Conservation (phyloP, 37 sponge, comb jelly and placozoan genomes). For the Sycon ciliatum region DNA sequence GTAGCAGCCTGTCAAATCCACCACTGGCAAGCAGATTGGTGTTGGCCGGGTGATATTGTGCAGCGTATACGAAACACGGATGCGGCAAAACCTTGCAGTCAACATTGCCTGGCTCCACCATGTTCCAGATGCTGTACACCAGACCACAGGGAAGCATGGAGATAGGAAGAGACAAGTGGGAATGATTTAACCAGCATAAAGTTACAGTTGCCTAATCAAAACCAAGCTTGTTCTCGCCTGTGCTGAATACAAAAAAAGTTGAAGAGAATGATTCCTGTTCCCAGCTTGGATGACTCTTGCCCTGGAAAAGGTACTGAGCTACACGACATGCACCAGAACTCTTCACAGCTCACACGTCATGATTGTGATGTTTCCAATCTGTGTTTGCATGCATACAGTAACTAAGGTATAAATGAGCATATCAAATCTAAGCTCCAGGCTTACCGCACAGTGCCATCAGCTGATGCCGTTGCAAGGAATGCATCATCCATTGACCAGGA, state of each 20-base stretch:
- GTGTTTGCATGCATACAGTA: too few relatives aligned
- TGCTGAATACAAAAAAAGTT: too few relatives aligned
- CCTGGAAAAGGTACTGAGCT: too few relatives aligned
- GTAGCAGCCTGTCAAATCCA: slow-evolving; percentile 56
- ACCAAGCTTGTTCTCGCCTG: too few relatives aligned
- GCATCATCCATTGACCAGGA: slow-evolving; percentile 55
- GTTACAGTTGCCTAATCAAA: not conserved
- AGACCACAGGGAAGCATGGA: not conserved
- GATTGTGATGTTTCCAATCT: too few relatives aligned
- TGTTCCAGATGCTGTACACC: slow-evolving; percentile 31
- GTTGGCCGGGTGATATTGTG: slow-evolving; percentile 32
- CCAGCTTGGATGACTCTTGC: too few relatives aligned
- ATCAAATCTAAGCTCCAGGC: too few relatives aligned
- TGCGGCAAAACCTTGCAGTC: slow-evolving; percentile 48
- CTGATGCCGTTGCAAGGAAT: slow-evolving; percentile 54
- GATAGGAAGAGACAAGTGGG: not conserved
- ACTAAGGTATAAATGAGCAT: too few relatives aligned
- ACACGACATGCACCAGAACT: too few relatives aligned
- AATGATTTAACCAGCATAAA: not conserved
- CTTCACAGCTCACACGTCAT: too few relatives aligned
- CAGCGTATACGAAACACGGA: slow-evolving; percentile 72
- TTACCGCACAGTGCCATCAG: slow-evolving; percentile 64
- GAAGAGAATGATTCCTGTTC: too few relatives aligned
- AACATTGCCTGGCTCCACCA: not conserved
- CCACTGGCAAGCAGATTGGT: slow-evolving; percentile 47